Percentiles rank a stretch among this genome's conserved stretches.
Conservation (phyloP, 2,797 vertebrate genomes). For the Hafferia zeledoni region DNA sequence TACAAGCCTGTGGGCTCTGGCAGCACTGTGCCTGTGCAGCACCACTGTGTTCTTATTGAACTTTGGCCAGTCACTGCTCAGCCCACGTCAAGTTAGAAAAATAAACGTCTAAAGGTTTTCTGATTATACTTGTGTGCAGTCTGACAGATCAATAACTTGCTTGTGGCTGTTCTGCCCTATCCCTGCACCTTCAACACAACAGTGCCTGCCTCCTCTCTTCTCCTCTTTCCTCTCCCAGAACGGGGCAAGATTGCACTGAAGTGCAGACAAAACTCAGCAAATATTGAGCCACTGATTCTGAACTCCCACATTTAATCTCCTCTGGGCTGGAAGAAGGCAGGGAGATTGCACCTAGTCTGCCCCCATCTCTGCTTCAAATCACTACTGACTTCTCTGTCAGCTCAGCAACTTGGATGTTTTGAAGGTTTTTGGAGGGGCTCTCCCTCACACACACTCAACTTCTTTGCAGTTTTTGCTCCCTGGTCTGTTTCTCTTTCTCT, state of each 20-base stretch:
- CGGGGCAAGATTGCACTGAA: background rate
- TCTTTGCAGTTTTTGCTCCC: background rate
- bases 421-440: background rate
- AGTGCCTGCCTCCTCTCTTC: background rate
- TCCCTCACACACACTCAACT: accelerated
- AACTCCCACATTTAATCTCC: background rate
- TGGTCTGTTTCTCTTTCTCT: background rate
- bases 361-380: background rate
- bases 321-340: background rate
- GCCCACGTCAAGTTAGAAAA: background rate
- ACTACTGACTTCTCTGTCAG: accelerated
- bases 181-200: background rate
- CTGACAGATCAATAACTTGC: accelerated
- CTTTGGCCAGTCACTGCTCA: background rate
- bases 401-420: background rate
- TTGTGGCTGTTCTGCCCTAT: accelerated
- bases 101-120: background rate
- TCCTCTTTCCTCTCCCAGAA: background rate
- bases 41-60: accelerated
- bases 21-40: background rate
- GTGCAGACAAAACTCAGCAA: background rate
- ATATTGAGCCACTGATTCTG: background rate
- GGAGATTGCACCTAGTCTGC: accelerated
- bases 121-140: accelerated
- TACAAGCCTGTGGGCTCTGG: accelerated